Evolutionary conservation across 2,888 invertebrate species (phyloP).

Genomic region (Liodrosophila aerea): DNA sequence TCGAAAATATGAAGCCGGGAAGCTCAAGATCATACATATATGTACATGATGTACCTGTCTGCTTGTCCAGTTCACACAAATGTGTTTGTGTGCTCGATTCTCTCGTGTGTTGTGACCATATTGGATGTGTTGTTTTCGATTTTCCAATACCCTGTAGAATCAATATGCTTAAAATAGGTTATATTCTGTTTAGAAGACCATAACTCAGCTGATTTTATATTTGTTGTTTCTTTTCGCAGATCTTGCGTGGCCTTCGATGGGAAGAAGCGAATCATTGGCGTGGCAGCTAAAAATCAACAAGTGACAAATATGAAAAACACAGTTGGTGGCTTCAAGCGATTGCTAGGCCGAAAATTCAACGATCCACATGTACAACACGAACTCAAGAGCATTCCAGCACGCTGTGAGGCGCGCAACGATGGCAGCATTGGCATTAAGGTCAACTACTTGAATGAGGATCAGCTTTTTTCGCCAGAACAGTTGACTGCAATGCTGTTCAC

Average conservation of each 20-base stretch:
- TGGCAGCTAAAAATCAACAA: conserved; percentile 97
- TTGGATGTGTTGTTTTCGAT: conserved; percentile 33
- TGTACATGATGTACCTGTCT: conserved; percentile 11
- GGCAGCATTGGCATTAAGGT: conserved; percentile 94
- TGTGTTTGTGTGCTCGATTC: conserved; percentile 17
- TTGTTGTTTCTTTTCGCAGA: conserved; percentile 84
- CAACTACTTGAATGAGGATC: conserved; percentile 92
- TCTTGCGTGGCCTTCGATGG: conserved; percentile 97
- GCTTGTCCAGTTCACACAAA: conserved; percentile 3
- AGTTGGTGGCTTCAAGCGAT: conserved; percentile 94
- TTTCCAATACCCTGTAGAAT: conserved; percentile 14
- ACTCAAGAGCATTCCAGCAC: conserved; percentile 90
- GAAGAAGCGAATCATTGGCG: conserved; percentile 96
- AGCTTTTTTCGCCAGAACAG: conserved; percentile 95
- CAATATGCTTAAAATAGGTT: not conserved
- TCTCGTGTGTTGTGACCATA: conserved; percentile 51
- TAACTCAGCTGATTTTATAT: too few relatives aligned
- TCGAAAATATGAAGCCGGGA: conserved; percentile 72
- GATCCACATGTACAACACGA: conserved; percentile 95
- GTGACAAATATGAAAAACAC: conserved; percentile 99
- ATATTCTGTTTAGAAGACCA: too few relatives aligned
- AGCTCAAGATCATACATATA: conserved; percentile 33
- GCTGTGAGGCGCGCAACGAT: conserved; percentile 88
- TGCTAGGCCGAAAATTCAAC: conserved; percentile 94
- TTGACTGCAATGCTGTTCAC: conserved; percentile 98